Evolutionary conservation across 2,888 invertebrate species (phyloP).

Genomic region (Cryptophagus acutangulus): DNA sequence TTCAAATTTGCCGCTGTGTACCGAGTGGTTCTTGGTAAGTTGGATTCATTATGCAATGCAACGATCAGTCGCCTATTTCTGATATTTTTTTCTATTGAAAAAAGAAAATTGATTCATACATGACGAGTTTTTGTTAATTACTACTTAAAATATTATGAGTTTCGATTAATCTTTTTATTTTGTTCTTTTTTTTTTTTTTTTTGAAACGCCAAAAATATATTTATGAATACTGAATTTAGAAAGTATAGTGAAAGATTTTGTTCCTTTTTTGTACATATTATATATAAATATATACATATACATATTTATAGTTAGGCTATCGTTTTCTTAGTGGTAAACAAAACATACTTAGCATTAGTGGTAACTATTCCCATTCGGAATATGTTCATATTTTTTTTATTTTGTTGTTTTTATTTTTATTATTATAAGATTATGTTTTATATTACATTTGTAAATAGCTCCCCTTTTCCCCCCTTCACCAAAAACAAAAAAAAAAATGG

Average conservation of each 20-base stretch:
- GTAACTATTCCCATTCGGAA: slow-evolving; percentile 27
- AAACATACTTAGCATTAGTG: slow-evolving; percentile 28
- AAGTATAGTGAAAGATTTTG: slow-evolving; percentile 46
- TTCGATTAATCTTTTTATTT: no score
- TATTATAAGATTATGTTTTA: slow-evolving; percentile 32
- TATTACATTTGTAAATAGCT: slow-evolving; percentile 21
- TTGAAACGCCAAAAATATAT: slow-evolving; percentile 49
- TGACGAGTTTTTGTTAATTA: slow-evolving; percentile 41
- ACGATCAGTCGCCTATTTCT: slow-evolving; percentile 7
- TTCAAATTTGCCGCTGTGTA: no score
- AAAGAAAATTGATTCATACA: no score
- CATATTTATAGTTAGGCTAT: slow-evolving; percentile 32
- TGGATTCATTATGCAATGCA: not conserved
- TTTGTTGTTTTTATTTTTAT: slow-evolving; percentile 39
- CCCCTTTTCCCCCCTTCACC: slow-evolving; percentile 36
- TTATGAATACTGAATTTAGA: slow-evolving; percentile 41
- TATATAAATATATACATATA: slow-evolving; percentile 7
- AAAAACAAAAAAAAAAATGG: slow-evolving; percentile 40
- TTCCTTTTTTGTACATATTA: slow-evolving; percentile 48
- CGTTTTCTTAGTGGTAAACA: slow-evolving; percentile 24
- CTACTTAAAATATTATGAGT: no score
- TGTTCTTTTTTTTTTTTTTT: slow-evolving; percentile 47
- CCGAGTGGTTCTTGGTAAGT: not conserved
- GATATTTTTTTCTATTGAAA: slow-evolving; percentile 5
- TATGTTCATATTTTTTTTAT: slow-evolving; percentile 33